Percentiles rank a stretch among this genome's conserved stretches.
These are phyloP conservation scores for Chydorus sphaericus DNA, from an alignment of 2,888 invertebrate species.

Conservation along the genomic window DNA sequence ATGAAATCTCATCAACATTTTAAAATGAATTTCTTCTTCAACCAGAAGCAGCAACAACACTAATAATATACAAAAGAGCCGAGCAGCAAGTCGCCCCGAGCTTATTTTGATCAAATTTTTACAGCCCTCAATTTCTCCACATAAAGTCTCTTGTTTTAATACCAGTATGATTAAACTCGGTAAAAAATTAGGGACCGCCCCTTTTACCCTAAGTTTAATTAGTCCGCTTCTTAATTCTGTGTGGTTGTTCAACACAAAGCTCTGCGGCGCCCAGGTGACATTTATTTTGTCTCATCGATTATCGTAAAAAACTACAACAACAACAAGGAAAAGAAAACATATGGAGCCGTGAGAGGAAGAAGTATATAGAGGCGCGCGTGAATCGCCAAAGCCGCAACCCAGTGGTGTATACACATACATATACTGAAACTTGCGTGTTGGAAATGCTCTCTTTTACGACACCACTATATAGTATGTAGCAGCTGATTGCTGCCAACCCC, in stretches of 20 bases:
- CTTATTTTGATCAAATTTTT: no score
- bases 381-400: neutral
- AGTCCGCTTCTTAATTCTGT: no score
- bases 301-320: neutral
- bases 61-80: no score
- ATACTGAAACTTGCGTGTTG: neutral
- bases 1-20: no score
- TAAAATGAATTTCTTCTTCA: no score
- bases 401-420: neutral
- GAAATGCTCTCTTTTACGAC: slow-evolving; percentile 1
- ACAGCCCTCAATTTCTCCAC: no score
- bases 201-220: no score
- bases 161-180: no score
- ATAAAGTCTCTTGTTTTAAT: no score
- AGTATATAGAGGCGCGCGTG: neutral
- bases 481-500: neutral
- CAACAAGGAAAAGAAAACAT: neutral
- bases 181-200: no score
- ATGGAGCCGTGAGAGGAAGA: neutral
- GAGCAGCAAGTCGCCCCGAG: no score
- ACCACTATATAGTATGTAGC: neutral
- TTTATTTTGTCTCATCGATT: neutral
- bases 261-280: neutral
- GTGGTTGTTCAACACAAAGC: neutral
- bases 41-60: no score